Evolutionary conservation across 2,113 vertebrate genomes (phyloP), one percentile per base, ranked within the genome.

Genomic region (Chaenogobius annularis): DNA sequence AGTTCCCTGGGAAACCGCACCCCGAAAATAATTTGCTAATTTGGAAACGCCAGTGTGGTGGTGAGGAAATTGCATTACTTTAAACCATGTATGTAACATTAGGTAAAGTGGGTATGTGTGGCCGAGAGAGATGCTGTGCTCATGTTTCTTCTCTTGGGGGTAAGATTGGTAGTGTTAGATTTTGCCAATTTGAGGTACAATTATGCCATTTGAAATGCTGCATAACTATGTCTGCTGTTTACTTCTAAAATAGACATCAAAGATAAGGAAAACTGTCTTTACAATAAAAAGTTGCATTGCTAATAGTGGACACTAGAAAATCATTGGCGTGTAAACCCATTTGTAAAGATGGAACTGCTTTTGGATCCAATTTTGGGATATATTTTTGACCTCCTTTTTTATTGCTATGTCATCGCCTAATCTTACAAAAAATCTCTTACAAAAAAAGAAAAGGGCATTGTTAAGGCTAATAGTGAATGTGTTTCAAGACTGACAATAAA

Each of bases 11-110:
- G 73, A 73, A 67, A 64, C n/a, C 19, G n/a, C n/a, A n/a, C n/a
- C n/a, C n/a, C n/a, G n/a, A 11, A 43, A 69, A 52, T 70, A 35
- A 63, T 71, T n/a, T 77, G 70, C 70, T 82, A 66, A 85, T 85
- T 87, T 74, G 77, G 78, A 69, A 79, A 70, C 74, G n/a, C 69
- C 44, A 31, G 66, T n/a, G n/a, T 58, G 55, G 66, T 74, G 64
- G 73, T 3, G 10, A 35, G 17, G 37, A 63, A 63, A 63, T 20
- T 63, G 35, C 35, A 63, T 63, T 61, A 19, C 61, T 40, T 37
- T 20, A 63, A n/a, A 7, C 37, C 40, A 40, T 40, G 17, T 10
- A n/a, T 40, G 15, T 37, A 63, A 43, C 19, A 43, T 40, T n/a
- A 63, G 19, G 61, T 15, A 26, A n/a, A n/a, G 58, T 61, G 26